Evolutionary conservation across 2,113 vertebrate species (phyloP), one percentile per base, ranked within the genome.

Genomic region (Craseonycteris thonglongyai): DNA sequence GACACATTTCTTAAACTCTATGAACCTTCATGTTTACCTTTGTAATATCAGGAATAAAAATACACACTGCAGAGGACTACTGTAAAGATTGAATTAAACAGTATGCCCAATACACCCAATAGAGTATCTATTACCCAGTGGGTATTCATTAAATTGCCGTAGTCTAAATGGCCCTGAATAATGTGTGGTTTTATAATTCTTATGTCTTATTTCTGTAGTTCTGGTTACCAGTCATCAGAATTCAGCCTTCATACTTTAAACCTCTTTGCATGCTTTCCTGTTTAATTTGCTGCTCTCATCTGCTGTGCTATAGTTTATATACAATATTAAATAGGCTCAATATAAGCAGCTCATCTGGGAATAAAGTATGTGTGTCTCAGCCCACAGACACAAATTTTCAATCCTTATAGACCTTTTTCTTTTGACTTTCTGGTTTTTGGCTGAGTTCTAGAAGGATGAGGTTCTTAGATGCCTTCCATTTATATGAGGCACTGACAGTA

Each of bases 311-410:
- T 7, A 65, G 59, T 80, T 87, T 51, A 40, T 28, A 38, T 66
- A 51, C 58, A 80, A 68, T 61, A 76, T 66, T 66, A 94, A 93
- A 76, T 58, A 83, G 40, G 26, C 85, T 79, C 38, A 30, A 94
- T 94, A 95, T 51, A 45, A 93, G 38, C 38, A 78, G 68, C 28
- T 66, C 38, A 69, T 38, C 68, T 91, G 72, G 33, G 61, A 92
- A 65, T 90, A 68, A 84, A 84, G 51, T 81, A 72, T 84, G 87
- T 91, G 82, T 83, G n/a, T 75, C 59, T 81, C 88, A 90, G 42
- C 59, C 69, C 68, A 47, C 7, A 74, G 28, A 84, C 9, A 58
- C 38, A 80, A 78, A 88, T 88, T 95, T 90, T 93, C 94, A 56
- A 35, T 56, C 1, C 28, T 81, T 49, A 76, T 63, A 93, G 10